Conservation (phyloP, 2,888 invertebrate genomes). For the Catocala sponsa region DNA sequence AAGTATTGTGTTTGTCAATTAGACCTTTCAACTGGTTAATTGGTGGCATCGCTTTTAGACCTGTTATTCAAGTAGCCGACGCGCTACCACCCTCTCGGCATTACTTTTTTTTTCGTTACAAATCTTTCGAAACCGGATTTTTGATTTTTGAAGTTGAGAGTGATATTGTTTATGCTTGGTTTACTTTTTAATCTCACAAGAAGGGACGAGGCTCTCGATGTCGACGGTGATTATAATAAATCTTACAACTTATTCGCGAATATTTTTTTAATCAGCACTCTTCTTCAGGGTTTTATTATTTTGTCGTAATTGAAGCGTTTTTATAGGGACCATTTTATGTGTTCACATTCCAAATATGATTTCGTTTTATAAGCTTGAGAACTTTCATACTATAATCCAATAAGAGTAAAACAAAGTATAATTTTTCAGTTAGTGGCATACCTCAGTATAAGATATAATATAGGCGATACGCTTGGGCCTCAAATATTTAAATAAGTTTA, state of each 20-base stretch:
- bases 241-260: background rate
- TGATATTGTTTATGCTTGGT: conserved; percentile 1
- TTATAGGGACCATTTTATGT: background rate
- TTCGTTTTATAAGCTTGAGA: background rate
- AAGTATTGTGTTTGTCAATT: conserved; percentile 63
- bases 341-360: background rate
- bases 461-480: too few relatives aligned
- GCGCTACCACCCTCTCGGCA: conserved; percentile 49
- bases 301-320: background rate
- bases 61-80: conserved; percentile 54
- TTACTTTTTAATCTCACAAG: background rate
- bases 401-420: too few relatives aligned
- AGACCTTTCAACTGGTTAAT: conserved; percentile 64
- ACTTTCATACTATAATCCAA: too few relatives aligned
- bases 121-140: conserved; percentile 17
- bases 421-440: too few relatives aligned
- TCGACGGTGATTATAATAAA: conserved; percentile 1
- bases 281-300: background rate
- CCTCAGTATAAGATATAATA: too few relatives aligned
- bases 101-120: conserved; percentile 21
- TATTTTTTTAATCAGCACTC: background rate
- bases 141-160: conserved; percentile 9
- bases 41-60: conserved; percentile 54
- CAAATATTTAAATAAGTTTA: too few relatives aligned
- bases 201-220: background rate